These are phyloP conservation scores for Linyphia triangularis DNA, from an alignment of 2,888 invertebrate species.

Conservation along the genomic window DNA sequence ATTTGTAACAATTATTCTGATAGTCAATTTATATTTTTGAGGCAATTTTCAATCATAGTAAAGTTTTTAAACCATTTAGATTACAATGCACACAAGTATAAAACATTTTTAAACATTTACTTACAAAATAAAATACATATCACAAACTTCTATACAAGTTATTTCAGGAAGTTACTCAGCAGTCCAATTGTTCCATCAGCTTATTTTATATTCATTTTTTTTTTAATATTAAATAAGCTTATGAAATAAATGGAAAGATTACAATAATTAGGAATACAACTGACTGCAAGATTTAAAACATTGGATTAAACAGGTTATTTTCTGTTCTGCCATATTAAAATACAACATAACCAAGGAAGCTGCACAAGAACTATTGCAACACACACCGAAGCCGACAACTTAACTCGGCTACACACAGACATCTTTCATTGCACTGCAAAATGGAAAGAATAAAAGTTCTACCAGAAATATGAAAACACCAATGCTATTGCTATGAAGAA, in stretches of 20 bases:
- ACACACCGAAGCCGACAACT: neutral
- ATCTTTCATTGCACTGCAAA: neutral
- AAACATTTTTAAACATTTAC: neutral
- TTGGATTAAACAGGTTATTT: neutral
- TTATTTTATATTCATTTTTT: neutral
- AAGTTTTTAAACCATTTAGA: neutral
- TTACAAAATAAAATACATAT: too few relatives aligned
- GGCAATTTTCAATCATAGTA: neutral
- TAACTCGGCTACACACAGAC: slow-evolving; percentile 2
- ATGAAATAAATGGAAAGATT: neutral
- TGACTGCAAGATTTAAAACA: neutral
- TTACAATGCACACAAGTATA: neutral
- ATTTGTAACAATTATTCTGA: neutral
- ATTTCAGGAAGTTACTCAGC: too few relatives aligned
- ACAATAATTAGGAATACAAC: too few relatives aligned
- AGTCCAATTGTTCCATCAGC: neutral
- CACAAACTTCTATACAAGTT: too few relatives aligned
- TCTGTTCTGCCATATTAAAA: neutral
- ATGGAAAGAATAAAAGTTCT: neutral
- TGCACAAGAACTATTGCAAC: neutral
- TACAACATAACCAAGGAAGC: neutral
- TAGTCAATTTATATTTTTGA: neutral
- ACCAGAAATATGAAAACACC: slow-evolving; percentile 9
- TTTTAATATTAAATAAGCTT: neutral
- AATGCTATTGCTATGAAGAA: neutral